Evolutionary conservation across 2,888 invertebrate species (phyloP), one percentile per base, ranked within the genome.

Genomic region (Acrobasis suavella): DNA sequence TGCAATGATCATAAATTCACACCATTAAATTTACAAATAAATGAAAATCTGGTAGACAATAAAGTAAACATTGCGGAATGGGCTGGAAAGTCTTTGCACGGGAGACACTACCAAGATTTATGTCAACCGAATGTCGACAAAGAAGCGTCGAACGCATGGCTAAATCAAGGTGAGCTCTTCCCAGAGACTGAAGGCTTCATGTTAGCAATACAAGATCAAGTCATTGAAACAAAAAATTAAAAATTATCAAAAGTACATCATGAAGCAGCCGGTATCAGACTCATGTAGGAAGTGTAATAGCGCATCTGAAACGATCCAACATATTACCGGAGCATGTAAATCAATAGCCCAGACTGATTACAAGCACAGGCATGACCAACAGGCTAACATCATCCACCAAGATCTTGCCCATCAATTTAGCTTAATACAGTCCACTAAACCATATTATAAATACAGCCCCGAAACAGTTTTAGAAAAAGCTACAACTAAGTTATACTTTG

Each of bases 81-180:
- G 64, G 38, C 46, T 2, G 42, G n/a, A 50, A 66, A 66, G 50
- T 58, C 64, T 38, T 50, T 32, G 8, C 32, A 65, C 17, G 65
- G 65, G 8, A 32, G 32, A 32, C 32, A 32, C 8, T 7, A 32
- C 17, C 49, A 50, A 55, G 64, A 66, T 14, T 16, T 64, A 56
- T n/a, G 38, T 17, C 64, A 64, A 14, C 32, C 60, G 15, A 14
- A 60, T 51, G 65, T 66, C 64, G 68, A 68, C 61, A 66, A 63
- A 62, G 15, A 39, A 17, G 67, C 67, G 54, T 67, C 65, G 61
- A 66, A 64, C 58, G 58, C 42, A 39, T 66, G 66, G 66, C 64
- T 66, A 10, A 56, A 37, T 7, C 60, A 46, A 10, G 66, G 64
- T 5, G 58, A 64, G 10, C 51, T 62, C 12, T 66, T 60, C 46